Evolutionary conservation across 2,113 vertebrate genomes (phyloP), one percentile per base, ranked within the genome.

Genomic region (Marmota monax): DNA sequence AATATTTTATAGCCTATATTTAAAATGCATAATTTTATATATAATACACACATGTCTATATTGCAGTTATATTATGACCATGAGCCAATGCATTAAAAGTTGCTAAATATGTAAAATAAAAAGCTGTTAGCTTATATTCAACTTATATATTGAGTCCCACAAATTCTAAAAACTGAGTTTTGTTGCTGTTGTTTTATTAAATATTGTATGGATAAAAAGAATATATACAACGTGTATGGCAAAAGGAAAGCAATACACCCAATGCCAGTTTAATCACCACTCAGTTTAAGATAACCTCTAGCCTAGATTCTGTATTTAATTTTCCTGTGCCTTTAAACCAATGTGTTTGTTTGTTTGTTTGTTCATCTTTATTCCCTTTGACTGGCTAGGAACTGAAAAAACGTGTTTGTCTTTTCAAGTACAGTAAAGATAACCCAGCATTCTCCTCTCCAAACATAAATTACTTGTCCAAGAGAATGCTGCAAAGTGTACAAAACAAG

Each of bases 1-100:
- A 90, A 92, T 63, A 80, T 80, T 94, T 93, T 56, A 97, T 17
- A 53, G 58, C 42, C 61, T 25, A 78, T 61, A 88, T 23, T 92
- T 56, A 78, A 94, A 88, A 87, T 86, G 37, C 65, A 80, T 42
- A 77, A 72, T 88, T 72, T 77, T 83, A 48, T 65, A 73, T 5
- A 37, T 58, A 70, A 20, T 73, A 63, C 23, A 32, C 72, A 76
- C 82, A 78, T 5, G 16, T 16, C 32, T 69, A 76, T 45, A 76
- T 53, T 45, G 48, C 39, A 72, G 51, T 48, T 88, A 82, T 53
- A 94, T 74, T 74, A 13, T 83, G 56, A 74, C 29, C 27, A 56
- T n/a, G 25, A 94, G 45, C 20, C 78, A 82, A 74, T 34, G 34
- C 73, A 82, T 22, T 83, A 58, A 56, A 83, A 58, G 27, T 90